These are phyloP conservation scores for Salvator merianae DNA, from an alignment of 2,113 vertebrate genomes.

Conservation along the genomic window DNA sequence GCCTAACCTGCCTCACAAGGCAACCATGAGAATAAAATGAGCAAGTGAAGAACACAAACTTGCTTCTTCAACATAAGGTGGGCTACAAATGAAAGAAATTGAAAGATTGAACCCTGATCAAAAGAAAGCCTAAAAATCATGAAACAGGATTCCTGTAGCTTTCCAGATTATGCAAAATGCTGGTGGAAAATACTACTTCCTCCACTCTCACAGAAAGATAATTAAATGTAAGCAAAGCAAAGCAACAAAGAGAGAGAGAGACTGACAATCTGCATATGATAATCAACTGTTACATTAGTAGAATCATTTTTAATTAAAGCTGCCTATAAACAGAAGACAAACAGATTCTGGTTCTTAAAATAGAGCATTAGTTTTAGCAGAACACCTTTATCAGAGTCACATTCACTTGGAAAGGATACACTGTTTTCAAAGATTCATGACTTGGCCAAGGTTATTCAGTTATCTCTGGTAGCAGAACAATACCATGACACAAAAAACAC, in stretches of 20 bases:
- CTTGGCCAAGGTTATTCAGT: background rate
- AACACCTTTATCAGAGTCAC: background rate
- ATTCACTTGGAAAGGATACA: background rate
- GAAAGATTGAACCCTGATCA: background rate
- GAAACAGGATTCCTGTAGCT: background rate
- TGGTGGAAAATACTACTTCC: background rate
- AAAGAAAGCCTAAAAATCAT: background rate
- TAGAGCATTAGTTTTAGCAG: background rate
- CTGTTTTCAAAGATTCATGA: background rate
- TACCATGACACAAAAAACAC: too few species aligned
- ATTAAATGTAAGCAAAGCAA: conserved; percentile 1
- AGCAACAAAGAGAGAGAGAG: background rate
- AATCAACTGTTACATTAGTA: background rate
- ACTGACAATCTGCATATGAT: background rate
- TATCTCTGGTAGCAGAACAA: background rate
- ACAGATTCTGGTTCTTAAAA: background rate
- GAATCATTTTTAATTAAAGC: background rate
- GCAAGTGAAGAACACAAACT: too few species aligned
- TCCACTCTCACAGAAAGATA: too few species aligned
- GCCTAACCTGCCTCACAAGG: too few species aligned
- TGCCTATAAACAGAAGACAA: background rate
- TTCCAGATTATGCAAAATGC: background rate
- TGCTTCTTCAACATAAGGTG: too few species aligned
- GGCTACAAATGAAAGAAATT: too few species aligned
- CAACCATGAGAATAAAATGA: too few species aligned